Conservation (phyloP, 2,113 vertebrate species). For the Rhea pennata region DNA sequence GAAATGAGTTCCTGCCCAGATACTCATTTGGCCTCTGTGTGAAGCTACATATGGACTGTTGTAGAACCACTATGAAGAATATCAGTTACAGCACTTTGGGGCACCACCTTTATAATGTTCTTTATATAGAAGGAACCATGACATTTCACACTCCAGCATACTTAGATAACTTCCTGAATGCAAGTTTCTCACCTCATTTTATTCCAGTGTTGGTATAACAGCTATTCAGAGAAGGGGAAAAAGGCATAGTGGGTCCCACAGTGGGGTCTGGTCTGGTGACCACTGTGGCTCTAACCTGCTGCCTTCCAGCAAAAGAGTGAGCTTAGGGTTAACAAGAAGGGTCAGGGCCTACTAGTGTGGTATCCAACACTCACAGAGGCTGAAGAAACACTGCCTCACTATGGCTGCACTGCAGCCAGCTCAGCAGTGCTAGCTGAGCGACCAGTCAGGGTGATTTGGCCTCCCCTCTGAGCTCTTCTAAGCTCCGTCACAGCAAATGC, state of each 20-base stretch:
- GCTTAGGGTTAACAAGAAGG: fast-evolving
- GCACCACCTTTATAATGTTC: not conserved
- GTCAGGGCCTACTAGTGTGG: not conserved
- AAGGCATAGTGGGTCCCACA: no score
- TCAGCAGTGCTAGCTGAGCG: no score
- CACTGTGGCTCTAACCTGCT: fast-evolving
- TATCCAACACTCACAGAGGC: fast-evolving
- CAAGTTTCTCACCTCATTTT: not conserved
- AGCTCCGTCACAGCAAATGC: no score
- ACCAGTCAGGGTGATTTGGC: fast-evolving
- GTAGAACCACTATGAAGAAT: not conserved
- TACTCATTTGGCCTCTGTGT: not conserved
- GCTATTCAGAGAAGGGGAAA: fast-evolving
- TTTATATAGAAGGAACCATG: not conserved
- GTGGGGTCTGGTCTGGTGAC: not conserved
- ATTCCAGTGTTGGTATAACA: not conserved
- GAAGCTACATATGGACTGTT: not conserved
- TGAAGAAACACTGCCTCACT: no score
- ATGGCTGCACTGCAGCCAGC: not conserved
- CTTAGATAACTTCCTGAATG: not conserved
- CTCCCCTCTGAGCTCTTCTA: fast-evolving
- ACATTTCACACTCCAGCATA: not conserved
- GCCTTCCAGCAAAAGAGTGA: not conserved
- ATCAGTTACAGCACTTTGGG: fast-evolving
- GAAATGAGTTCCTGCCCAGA: no score